Conservation (phyloP, 2,797 vertebrate species). For the Smutsia gigantea region DNA sequence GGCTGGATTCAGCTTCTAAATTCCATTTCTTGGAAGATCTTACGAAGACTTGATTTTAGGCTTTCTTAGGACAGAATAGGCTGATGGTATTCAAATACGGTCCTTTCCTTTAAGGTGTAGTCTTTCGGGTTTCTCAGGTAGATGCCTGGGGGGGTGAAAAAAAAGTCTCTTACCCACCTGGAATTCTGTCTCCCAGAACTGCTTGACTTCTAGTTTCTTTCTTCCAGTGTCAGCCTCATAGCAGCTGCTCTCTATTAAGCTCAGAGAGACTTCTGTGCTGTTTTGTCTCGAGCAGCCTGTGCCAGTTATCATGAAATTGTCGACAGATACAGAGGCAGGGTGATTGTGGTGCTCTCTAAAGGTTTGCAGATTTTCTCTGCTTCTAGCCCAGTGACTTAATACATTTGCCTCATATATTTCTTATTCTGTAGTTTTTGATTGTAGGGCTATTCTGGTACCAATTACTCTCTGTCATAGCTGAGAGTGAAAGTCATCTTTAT, state of each 20-base stretch:
- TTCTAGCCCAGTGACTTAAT: background rate
- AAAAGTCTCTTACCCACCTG: background rate
- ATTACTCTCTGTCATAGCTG: background rate
- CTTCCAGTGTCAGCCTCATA: background rate
- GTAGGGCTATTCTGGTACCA: background rate
- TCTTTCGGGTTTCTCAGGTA: slow-evolving; percentile 32
- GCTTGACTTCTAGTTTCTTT: background rate
- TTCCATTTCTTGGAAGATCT: slow-evolving; percentile 22
- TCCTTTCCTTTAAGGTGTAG: background rate
- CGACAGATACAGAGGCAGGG: background rate
- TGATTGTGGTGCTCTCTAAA: background rate
- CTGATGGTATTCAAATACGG: background rate
- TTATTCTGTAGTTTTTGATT: background rate
- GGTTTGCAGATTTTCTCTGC: background rate
- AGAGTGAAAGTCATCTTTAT: background rate
- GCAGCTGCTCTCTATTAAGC: background rate
- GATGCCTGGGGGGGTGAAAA: background rate
- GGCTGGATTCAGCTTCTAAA: background rate
- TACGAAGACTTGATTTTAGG: slow-evolving; percentile 2
- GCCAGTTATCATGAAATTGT: background rate
- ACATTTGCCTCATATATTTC: background rate
- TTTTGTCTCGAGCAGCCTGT: background rate
- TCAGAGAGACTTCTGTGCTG: background rate
- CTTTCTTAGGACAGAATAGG: background rate
- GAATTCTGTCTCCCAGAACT: background rate